These are phyloP conservation scores for Vidua chalybeata DNA, from an alignment of 2,113 vertebrate species.

Conservation along the genomic window DNA sequence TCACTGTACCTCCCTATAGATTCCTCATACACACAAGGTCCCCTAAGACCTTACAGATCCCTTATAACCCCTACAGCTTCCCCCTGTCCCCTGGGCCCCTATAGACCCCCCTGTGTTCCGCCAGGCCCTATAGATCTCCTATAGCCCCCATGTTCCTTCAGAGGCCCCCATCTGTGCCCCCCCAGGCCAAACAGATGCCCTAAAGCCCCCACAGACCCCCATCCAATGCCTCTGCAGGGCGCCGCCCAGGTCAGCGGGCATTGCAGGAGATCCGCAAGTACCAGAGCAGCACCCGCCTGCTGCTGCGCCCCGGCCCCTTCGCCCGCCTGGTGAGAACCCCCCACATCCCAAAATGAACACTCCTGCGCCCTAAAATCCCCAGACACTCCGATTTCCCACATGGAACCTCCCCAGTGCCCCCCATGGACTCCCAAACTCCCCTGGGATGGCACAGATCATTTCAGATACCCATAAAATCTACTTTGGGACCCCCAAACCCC, in stretches of 20 bases:
- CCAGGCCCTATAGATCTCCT: neutral
- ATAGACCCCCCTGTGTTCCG: neutral
- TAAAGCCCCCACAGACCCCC: neutral
- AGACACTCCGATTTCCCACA: neutral
- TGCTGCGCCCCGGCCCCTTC: neutral
- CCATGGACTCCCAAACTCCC: neutral
- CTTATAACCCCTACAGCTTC: neutral
- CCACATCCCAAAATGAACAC: neutral
- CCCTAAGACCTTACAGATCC: neutral
- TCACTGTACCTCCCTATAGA: neutral
- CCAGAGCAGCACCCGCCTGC: neutral
- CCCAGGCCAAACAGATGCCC: neutral
- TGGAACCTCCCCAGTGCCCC: neutral
- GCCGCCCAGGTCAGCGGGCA: neutral
- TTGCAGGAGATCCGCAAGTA: neutral
- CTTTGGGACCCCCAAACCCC: neutral
- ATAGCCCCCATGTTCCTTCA: too few species aligned
- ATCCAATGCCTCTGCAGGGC: neutral
- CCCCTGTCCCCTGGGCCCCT: too few species aligned
- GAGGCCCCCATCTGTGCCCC: neutral
- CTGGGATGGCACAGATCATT: neutral
- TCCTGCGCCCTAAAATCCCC: neutral
- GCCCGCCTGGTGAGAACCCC: neutral
- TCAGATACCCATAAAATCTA: neutral
- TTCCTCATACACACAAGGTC: neutral